Evolutionary conservation across 2,797 vertebrate species (phyloP).

Genomic region (Decapterus maruadsi): DNA sequence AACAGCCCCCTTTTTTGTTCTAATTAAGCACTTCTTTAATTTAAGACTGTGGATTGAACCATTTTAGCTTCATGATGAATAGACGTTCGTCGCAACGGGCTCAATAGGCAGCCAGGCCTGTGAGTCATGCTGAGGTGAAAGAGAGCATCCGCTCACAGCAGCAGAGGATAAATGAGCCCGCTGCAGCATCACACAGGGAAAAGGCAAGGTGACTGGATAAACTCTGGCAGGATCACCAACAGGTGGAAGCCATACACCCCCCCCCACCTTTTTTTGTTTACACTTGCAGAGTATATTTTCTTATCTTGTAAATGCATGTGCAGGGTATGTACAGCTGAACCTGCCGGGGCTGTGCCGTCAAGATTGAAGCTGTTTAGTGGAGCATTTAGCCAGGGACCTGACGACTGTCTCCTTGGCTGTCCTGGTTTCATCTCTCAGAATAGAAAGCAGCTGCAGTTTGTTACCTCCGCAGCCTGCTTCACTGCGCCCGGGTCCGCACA

Average conservation of each 20-base stretch:
- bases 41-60: constrained; percentile 22
- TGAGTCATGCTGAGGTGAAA: constrained; percentile 71
- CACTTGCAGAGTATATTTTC: not conserved
- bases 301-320: not conserved
- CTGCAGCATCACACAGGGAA: constrained; percentile 62
- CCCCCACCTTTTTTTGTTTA: constrained; percentile 1
- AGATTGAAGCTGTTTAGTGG: constrained; percentile 28
- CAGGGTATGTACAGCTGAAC: not conserved
- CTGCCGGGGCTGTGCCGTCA: constrained; percentile 8
- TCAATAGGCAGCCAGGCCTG: constrained; percentile 34
- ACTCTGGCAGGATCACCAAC: constrained; percentile 65
- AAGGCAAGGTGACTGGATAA: constrained; percentile 71
- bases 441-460: constrained; percentile 65
- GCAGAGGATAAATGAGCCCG: constrained; percentile 56
- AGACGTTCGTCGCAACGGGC: constrained; percentile 10
- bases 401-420: constrained; percentile 58
- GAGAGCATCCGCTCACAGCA: constrained; percentile 46
- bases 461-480: constrained; percentile 44
- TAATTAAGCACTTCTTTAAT: constrained; percentile 27
- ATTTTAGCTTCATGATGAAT: constrained; percentile 6
- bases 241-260: constrained; percentile 70
- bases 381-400: constrained; percentile 30
- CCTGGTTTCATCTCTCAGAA: constrained; percentile 71
- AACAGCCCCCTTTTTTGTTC: not conserved
- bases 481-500: constrained; percentile 18